A percentile compares a stretch with the other conserved stretches of the same genome.
These are phyloP conservation scores for Venustoraphidia nigricollis DNA, from an alignment of 2,888 invertebrate genomes.

Conservation along the genomic window DNA sequence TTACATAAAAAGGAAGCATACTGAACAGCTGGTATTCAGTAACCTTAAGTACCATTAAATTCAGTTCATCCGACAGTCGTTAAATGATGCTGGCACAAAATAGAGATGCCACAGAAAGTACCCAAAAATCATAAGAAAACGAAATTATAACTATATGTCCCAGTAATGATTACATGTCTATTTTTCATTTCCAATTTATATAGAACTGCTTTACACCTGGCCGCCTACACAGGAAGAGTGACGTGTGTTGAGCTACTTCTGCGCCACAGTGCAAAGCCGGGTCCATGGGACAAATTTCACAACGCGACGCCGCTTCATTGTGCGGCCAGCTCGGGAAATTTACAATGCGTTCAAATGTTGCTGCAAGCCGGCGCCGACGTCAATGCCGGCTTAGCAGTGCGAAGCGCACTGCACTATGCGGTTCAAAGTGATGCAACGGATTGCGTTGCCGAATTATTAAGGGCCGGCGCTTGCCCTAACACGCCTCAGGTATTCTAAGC, in stretches of 20 bases:
- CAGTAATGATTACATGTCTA: background rate
- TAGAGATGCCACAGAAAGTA: too few relatives aligned
- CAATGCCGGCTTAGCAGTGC: slow-evolving; percentile 49
- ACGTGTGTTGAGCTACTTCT: slow-evolving; percentile 56
- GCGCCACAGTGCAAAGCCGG: slow-evolving; percentile 48
- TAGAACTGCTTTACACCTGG: slow-evolving; percentile 59
- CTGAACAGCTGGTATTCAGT: too few relatives aligned
- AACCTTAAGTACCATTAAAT: background rate
- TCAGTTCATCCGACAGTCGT: too few relatives aligned
- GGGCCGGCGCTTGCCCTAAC: slow-evolving; percentile 67
- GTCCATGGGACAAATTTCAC: slow-evolving; percentile 53
- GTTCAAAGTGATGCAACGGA: slow-evolving; percentile 60
- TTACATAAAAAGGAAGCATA: too few relatives aligned
- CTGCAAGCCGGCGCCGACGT: slow-evolving; percentile 61
- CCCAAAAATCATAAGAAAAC: too few relatives aligned
- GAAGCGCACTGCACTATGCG: slow-evolving; percentile 72
- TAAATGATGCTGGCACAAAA: too few relatives aligned
- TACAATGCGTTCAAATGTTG: slow-evolving; percentile 45
- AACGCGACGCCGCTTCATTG: slow-evolving; percentile 63
- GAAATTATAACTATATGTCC: too few relatives aligned
- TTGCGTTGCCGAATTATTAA: slow-evolving; percentile 56
- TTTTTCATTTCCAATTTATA: slow-evolving; percentile 4
- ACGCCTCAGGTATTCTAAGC: slow-evolving; percentile 49
- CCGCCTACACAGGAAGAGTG: slow-evolving; percentile 58
- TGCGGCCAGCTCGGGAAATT: slow-evolving; percentile 50